phyloP scores from a whole-genome alignment of 2,113 vertebrate genomes.

The Cacatua alba region DNA sequence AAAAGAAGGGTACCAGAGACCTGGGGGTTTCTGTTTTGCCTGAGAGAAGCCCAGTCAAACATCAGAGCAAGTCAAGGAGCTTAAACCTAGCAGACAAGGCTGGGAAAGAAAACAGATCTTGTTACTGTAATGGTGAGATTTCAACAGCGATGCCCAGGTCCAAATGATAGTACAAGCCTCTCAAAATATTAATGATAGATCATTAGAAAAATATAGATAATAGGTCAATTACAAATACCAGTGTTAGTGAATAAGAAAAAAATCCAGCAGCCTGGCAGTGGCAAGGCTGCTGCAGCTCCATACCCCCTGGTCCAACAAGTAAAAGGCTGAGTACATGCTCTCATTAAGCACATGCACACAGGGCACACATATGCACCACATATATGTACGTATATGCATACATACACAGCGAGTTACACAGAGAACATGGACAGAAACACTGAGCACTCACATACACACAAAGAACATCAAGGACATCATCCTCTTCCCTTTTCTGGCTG shows the following conservation, averaged over 20 bases:
- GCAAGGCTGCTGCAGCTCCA: background rate
- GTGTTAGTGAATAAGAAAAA: background rate
- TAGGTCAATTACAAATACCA: background rate
- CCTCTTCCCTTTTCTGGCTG: background rate
- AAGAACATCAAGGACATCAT: background rate
- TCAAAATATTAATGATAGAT: background rate
- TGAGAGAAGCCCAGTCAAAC: background rate
- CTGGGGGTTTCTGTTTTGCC: background rate
- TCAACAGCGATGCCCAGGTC: background rate
- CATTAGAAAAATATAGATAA: background rate
- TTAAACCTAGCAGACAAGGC: background rate
- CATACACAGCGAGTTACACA: background rate
- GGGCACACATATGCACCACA: accelerated
- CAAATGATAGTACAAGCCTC: background rate
- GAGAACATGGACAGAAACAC: background rate
- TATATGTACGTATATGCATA: background rate
- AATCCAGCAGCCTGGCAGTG: background rate
- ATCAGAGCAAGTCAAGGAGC: background rate
- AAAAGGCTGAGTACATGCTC: background rate
- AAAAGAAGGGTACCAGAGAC: background rate
- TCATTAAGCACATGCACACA: background rate
- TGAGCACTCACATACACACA: background rate
- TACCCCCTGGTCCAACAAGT: background rate
- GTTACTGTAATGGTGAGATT: background rate
- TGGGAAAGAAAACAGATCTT: background rate